phyloP scores from a whole-genome alignment of 2,888 invertebrate genomes.

The Eupithecia insigniata region DNA sequence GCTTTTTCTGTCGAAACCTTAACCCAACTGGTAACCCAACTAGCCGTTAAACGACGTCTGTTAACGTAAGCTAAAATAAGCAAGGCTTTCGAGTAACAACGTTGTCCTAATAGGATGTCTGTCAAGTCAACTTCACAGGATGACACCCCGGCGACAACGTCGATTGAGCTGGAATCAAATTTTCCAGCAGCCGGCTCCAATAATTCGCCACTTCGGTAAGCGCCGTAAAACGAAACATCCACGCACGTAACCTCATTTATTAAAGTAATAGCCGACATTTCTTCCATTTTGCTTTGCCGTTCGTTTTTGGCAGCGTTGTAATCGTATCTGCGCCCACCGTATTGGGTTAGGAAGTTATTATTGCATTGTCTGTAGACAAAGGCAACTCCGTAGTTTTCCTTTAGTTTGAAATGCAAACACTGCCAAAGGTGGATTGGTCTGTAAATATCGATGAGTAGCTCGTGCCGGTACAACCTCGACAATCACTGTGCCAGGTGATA shows the following conservation, averaged over 20 bases:
- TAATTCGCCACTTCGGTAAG: constrained; percentile 50
- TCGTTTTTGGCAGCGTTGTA: constrained; percentile 31
- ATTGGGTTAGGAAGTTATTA: constrained; percentile 29
- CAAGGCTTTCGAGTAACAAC: not conserved
- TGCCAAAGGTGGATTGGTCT: constrained; percentile 56
- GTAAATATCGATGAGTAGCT: constrained; percentile 55
- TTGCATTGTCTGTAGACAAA: constrained; percentile 42
- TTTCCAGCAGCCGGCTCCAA: constrained; percentile 52
- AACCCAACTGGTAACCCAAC: not conserved
- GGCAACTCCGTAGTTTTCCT: constrained; percentile 53
- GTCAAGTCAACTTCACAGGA: not conserved
- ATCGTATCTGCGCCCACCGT: constrained; percentile 2
- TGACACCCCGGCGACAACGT: constrained; percentile 31
- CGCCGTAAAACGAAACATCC: constrained; percentile 48
- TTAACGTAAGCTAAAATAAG: not conserved
- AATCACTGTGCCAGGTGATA: constrained; percentile 30
- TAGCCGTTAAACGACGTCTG: not conserved
- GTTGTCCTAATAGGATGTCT: constrained; percentile 5
- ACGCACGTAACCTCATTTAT: constrained; percentile 47
- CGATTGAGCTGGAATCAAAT: constrained; percentile 54
- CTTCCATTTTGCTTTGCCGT: constrained; percentile 37
- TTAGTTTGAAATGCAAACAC: constrained; percentile 60
- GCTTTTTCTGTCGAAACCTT: not conserved
- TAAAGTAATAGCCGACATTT: constrained; percentile 43
- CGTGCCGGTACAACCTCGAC: constrained; percentile 43